Evolutionary conservation across 2,797 vertebrate species (phyloP).

Genomic region (Onychomys leucogaster): DNA sequence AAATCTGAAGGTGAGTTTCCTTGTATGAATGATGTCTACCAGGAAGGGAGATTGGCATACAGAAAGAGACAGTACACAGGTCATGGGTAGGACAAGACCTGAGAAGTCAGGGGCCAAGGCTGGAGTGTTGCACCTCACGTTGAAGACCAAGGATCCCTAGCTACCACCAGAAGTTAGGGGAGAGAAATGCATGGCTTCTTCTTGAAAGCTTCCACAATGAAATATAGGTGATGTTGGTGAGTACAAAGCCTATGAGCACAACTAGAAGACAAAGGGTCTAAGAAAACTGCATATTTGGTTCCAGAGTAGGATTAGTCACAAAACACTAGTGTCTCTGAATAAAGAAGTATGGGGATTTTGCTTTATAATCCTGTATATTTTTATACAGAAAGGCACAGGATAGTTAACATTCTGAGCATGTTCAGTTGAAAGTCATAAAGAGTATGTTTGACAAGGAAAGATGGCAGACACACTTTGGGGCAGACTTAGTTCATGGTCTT

Average conservation of each 20-base stretch:
- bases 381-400: neutral
- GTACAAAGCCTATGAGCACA: neutral
- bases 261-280: no score
- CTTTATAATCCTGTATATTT: neutral
- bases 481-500: neutral
- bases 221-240: neutral
- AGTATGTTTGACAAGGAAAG: neutral
- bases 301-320: neutral
- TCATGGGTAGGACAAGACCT: no score
- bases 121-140: fast-evolving
- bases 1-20: neutral
- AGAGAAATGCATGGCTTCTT: fast-evolving
- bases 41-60: neutral
- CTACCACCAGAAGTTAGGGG: neutral
- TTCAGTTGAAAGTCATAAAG: neutral
- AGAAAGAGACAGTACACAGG: neutral
- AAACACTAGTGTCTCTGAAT: neutral
- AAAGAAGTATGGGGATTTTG: neutral
- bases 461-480: no score
- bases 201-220: neutral
- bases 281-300: neutral
- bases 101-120: neutral
- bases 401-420: neutral
- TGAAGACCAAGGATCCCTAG: neutral
- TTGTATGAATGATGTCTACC: neutral